Evolutionary conservation across 53 echinoderm and acorn worm species (phyloP), one percentile per base, ranked within the genome.

Genomic region (Echinometra lucunter): DNA sequence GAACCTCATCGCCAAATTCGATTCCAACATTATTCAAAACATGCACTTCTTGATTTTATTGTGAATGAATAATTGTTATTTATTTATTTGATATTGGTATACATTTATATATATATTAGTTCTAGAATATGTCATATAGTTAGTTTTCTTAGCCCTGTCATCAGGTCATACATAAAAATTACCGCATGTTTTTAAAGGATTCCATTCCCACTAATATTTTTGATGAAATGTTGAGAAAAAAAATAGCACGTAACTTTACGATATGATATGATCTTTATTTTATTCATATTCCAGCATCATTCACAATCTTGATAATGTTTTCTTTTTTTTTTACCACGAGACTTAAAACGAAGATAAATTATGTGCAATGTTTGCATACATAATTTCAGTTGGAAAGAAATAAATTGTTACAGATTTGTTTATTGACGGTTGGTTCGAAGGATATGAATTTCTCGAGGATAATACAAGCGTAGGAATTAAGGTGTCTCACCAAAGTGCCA

Each of bases 11-110:
- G 60, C 60, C 89, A 89, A 89, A 57, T 58, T 91, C 10, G n/a
- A 67, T 91, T 66, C 45, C 47, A 90, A 58, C 67, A 80, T 92
- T 45, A 85, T 83, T 92, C 85, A 85, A 85, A n/a, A 49, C 49
- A 49, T 0, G 49, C 23, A 56, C 32, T 42, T 58, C 27, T 81
- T 95, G 81, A 90, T 95, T 90, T 90, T 63, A 90, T 69, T 30
- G 91, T 91, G 69, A 91, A 40, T 96, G 70, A 94, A 94, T 95
- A 89, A 90, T 94, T 96, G 95, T 92, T 96, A 96, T 96, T 96
- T 96, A 97, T 96, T 97, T 97, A 97, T 97, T 97, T 97, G 95
- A 97, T 97, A 96, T 97, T 96, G 95, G 94, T 96, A 96, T 89
- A 63, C 23, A 63, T 53, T 53, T 63, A 63, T 63, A 53, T 89